Percentiles rank a stretch among this genome's conserved stretches.
phyloP scores from a whole-genome alignment of 1,140 invertebrate species.

The Solenopsis invicta region DNA sequence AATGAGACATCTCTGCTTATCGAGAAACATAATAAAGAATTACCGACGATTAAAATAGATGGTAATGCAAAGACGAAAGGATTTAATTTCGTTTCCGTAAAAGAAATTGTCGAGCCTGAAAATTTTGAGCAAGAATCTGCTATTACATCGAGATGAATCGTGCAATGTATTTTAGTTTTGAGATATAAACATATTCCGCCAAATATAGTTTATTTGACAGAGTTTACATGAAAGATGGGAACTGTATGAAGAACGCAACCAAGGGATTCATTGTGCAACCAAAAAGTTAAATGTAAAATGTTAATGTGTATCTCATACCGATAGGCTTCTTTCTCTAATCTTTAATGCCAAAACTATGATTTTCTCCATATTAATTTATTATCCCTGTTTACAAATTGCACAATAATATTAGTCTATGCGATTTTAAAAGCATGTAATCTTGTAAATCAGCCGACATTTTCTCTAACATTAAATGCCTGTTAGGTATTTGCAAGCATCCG shows the following conservation, averaged over 20 bases:
- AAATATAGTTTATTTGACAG: neutral
- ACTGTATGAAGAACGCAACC: neutral
- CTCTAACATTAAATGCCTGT: too few species aligned
- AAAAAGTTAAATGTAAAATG: conserved; percentile 26
- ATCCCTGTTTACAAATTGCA: too few species aligned
- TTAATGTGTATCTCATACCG: neutral
- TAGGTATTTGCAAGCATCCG: too few species aligned
- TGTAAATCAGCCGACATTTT: too few species aligned
- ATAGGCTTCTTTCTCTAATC: too few species aligned
- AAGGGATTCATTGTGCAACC: neutral
- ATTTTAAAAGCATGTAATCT: too few species aligned
- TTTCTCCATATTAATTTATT: too few species aligned
- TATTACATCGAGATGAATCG: conserved; percentile 27
- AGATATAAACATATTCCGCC: neutral
- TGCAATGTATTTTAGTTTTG: conserved; percentile 19
- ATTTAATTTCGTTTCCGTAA: neutral
- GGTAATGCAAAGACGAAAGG: conserved; percentile 31
- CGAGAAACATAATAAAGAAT: neutral
- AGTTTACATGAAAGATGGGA: neutral
- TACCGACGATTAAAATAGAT: neutral
- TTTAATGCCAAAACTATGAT: too few species aligned
- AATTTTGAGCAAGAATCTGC: conserved; percentile 5
- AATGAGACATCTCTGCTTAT: neutral
- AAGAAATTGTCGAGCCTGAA: neutral
- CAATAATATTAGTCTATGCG: too few species aligned